phyloP scores from a whole-genome alignment of 2,888 invertebrate species.

The Vanessa cardui region DNA sequence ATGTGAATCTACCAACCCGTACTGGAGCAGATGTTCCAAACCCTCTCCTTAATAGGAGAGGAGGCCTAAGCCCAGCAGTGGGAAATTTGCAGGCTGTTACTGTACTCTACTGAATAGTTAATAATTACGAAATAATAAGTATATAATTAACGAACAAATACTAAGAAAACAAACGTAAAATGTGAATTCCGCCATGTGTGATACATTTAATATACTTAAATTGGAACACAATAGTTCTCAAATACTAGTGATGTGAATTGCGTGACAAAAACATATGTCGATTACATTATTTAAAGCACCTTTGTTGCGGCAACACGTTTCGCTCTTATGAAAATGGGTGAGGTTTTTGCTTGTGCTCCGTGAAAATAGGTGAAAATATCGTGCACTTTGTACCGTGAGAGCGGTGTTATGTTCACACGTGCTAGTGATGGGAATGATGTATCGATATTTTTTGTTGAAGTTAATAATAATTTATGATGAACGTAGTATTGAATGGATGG shows the following conservation, averaged over 20 bases:
- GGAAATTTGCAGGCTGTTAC: no score
- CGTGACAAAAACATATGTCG: conserved; percentile 54
- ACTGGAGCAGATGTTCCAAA: no score
- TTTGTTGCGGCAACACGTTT: conserved; percentile 54
- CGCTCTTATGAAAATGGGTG: conserved; percentile 47
- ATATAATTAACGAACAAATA: no score
- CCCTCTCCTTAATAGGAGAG: no score
- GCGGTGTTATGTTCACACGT: conserved; percentile 53
- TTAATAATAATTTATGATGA: conserved; percentile 1
- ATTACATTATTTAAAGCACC: conserved; percentile 57
- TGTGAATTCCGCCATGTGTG: not conserved
- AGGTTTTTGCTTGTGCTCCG: conserved; percentile 62
- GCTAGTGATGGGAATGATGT: conserved; percentile 49
- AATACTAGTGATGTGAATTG: conserved; percentile 46
- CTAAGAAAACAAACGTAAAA: conserved; percentile 1
- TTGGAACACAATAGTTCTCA: conserved; percentile 20
- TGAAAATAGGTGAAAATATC: conserved; percentile 77
- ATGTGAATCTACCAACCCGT: no score
- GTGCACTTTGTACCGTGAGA: conserved; percentile 67
- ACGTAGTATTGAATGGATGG: not conserved
- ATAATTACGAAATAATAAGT: no score
- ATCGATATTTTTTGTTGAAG: conserved; percentile 19
- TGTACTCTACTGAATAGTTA: no score
- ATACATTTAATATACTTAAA: not conserved
- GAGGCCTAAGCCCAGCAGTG: no score